These are phyloP conservation scores for Ancistrus triradiatus DNA, from an alignment of 2,113 vertebrate genomes.

Conservation along the genomic window DNA sequence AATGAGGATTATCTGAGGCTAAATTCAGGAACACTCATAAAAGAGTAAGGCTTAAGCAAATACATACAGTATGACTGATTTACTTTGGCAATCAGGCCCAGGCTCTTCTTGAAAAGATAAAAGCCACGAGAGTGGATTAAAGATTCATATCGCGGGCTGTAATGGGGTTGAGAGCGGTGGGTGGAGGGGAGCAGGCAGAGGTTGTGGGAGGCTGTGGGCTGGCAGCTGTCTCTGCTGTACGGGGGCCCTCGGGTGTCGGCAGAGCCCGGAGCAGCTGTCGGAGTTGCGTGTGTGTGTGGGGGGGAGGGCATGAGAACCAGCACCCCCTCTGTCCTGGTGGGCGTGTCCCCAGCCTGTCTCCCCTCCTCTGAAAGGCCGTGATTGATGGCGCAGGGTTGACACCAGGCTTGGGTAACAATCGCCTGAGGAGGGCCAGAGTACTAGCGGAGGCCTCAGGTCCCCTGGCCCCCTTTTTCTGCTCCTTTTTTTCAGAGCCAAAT, in stretches of 20 bases:
- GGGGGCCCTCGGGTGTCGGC: slow-evolving; percentile 66
- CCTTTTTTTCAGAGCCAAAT: slow-evolving; percentile 69
- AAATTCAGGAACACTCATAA: too few species aligned
- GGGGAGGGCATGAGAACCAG: slow-evolving; percentile 79
- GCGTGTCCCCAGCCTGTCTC: slow-evolving; percentile 75
- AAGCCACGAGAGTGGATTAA: slow-evolving; percentile 56
- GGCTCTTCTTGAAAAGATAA: slow-evolving; percentile 52
- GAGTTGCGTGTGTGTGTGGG: slow-evolving; percentile 71
- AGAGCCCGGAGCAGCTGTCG: slow-evolving; percentile 77
- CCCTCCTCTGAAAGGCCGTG: slow-evolving; percentile 73
- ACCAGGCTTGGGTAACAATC: slow-evolving; percentile 74
- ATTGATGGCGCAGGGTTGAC: slow-evolving; percentile 77
- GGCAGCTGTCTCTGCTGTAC: slow-evolving; percentile 74
- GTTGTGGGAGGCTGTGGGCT: slow-evolving; percentile 57
- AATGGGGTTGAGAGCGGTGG: slow-evolving; percentile 45
- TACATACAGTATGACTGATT: slow-evolving; percentile 23
- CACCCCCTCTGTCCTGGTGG: slow-evolving; percentile 71
- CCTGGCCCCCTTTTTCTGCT: slow-evolving; percentile 61
- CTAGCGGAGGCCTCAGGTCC: slow-evolving; percentile 64
- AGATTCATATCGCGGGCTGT: slow-evolving; percentile 62
- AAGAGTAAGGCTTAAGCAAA: not conserved
- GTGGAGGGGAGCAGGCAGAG: slow-evolving; percentile 18
- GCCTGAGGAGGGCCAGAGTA: slow-evolving; percentile 68
- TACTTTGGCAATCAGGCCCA: too few species aligned
- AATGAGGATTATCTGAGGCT: not conserved